These are phyloP conservation scores for Holocentrus rufus DNA, from an alignment of 2,797 vertebrate genomes.

Conservation along the genomic window DNA sequence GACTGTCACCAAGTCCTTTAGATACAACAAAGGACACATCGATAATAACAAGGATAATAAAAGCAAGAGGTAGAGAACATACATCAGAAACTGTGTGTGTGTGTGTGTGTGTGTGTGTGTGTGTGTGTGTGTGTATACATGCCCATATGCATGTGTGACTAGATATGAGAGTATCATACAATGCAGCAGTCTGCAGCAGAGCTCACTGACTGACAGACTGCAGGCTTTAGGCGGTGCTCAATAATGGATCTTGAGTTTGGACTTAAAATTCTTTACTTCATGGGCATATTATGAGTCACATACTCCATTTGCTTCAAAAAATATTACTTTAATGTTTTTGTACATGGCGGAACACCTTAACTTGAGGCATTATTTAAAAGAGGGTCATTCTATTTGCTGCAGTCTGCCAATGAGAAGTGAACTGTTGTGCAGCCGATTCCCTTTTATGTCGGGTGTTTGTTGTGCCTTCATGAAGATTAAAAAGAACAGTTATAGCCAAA, in stretches of 20 bases:
- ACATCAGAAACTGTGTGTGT: neutral
- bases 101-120: neutral
- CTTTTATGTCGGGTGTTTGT: constrained; percentile 67
- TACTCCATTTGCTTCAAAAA: constrained; percentile 64
- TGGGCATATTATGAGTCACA: constrained; percentile 48
- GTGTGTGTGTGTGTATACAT: neutral
- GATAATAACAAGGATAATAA: neutral
- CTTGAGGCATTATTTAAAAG: constrained; percentile 61
- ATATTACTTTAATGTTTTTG: constrained; percentile 59
- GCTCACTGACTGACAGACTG: too few relatives aligned
- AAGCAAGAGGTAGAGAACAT: neutral
- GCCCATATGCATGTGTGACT: neutral
- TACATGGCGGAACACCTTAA: constrained; percentile 53
- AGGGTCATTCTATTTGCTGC: constrained; percentile 60
- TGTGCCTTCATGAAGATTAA: constrained; percentile 64
- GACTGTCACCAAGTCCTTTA: neutral
- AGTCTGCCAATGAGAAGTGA: constrained; percentile 50
- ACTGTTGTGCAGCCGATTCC: constrained; percentile 46
- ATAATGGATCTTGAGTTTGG: constrained; percentile 35
- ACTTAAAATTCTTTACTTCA: constrained; percentile 54
- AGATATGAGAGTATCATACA: constrained; percentile 45
- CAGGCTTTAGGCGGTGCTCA: constrained; percentile 45
- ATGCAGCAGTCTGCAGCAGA: constrained; percentile 47
- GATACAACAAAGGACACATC: neutral
- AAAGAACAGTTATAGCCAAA: constrained; percentile 64